phyloP scores from a whole-genome alignment of 2,113 vertebrate species.

The Perccottus glenii region DNA sequence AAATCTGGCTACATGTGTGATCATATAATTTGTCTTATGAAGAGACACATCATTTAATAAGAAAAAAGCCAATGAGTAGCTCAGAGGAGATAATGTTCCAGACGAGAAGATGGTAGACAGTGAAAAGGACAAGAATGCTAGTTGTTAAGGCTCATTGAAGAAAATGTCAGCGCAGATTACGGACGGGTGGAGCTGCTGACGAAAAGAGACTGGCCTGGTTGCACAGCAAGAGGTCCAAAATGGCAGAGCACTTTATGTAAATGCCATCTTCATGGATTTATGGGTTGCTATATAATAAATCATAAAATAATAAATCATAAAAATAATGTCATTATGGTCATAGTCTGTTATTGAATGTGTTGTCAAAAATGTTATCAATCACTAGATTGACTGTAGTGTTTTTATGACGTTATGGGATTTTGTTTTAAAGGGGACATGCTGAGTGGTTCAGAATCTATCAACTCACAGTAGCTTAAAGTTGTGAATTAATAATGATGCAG shows the following conservation, averaged over 20 bases:
- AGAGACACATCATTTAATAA: slow-evolving; percentile 2
- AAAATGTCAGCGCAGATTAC: slow-evolving; percentile 37
- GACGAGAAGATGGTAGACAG: slow-evolving; percentile 2
- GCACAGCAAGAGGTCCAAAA: slow-evolving; percentile 25
- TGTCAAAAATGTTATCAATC: too few relatives aligned
- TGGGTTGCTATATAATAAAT: too few relatives aligned
- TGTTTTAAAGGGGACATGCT: slow-evolving; percentile 28
- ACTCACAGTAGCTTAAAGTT: slow-evolving; percentile 13
- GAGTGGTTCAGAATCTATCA: slow-evolving; percentile 42
- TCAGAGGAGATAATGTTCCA: neutral
- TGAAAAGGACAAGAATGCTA: slow-evolving; percentile 18
- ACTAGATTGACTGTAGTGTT: too few relatives aligned
- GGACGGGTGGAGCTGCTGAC: neutral
- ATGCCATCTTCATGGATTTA: slow-evolving; percentile 23
- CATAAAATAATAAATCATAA: too few relatives aligned
- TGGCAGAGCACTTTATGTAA: slow-evolving; percentile 26
- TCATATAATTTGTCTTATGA: slow-evolving; percentile 1
- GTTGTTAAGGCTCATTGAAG: slow-evolving; percentile 27
- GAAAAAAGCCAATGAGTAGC: neutral
- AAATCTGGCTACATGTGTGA: neutral
- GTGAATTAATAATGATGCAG: slow-evolving; percentile 56
- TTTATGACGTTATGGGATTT: too few relatives aligned
- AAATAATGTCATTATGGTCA: too few relatives aligned
- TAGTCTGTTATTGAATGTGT: too few relatives aligned
- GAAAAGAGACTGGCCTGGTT: neutral